Conservation (phyloP, 2,797 vertebrate genomes). For the Sebastes diaconus region DNA sequence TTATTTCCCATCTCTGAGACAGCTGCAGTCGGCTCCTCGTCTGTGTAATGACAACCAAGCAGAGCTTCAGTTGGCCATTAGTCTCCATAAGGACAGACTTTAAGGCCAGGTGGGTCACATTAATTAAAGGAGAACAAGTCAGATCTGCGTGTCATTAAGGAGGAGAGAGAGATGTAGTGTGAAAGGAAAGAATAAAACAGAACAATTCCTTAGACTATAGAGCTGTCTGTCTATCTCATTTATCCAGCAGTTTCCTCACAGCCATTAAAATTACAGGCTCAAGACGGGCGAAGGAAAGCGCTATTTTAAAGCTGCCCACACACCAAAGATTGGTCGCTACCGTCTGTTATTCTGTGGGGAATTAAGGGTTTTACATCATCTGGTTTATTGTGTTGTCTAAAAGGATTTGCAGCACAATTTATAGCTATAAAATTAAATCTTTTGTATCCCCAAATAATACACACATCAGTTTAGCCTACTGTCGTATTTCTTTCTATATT, state of each 20-base stretch:
- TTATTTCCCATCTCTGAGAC: slow-evolving; percentile 57
- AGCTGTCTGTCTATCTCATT: slow-evolving; percentile 54
- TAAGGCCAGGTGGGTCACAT: slow-evolving; percentile 60
- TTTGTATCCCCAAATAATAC: slow-evolving; percentile 25
- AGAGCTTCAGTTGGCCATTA: slow-evolving; percentile 77
- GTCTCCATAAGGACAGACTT: slow-evolving; percentile 61
- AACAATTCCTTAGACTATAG: slow-evolving; percentile 47
- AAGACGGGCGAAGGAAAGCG: slow-evolving; percentile 25
- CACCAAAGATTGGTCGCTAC: slow-evolving; percentile 47
- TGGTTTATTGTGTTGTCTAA: slow-evolving; percentile 59
- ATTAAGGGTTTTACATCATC: slow-evolving; percentile 63
- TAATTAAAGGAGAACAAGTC: slow-evolving; percentile 75
- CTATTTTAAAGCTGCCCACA: slow-evolving; percentile 74
- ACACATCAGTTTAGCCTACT: background rate
- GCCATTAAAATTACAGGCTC: slow-evolving; percentile 67
- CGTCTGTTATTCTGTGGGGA: slow-evolving; percentile 53
- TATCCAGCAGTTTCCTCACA: slow-evolving; percentile 53
- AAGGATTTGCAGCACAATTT: slow-evolving; percentile 53
- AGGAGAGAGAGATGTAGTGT: slow-evolving; percentile 31
- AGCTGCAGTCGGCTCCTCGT: slow-evolving; percentile 53
- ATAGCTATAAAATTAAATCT: slow-evolving; percentile 38
- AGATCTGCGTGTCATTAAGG: slow-evolving; percentile 57
- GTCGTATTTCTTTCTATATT: background rate
- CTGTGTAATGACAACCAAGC: slow-evolving; percentile 62
- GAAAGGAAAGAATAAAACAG: slow-evolving; percentile 51